Base-by-base conservation (phyloP, 2,797 vertebrate genomes). In the Alfaro cultratus region DNA sequence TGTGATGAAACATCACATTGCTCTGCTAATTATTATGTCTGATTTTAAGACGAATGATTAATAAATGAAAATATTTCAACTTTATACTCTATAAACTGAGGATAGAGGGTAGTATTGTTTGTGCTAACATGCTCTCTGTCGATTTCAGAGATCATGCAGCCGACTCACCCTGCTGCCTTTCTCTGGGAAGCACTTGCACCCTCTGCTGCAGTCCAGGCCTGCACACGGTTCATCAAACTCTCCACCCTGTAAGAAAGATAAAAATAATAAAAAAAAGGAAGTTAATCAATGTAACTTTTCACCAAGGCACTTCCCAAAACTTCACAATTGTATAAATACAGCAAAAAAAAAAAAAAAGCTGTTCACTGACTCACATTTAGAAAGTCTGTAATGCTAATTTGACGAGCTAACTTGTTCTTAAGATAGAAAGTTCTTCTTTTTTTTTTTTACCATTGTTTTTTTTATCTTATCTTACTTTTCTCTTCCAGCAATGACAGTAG, bases 101-200 rank as follows among this genome's bases (percentile, higher is more conserved):
- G n/a, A 10, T 39, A 64, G 34, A 36, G 15, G 45, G 26, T 6
- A 46, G 13, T 16, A 4, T 46, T 71, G 41, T n/a, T 8, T 46
- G 26, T 29, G 41, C 26, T 8, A 45, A n/a, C 2, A n/a, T n/a
- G n/a, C n/a, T n/a, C n/a, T n/a, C n/a, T n/a, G n/a, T n/a, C n/a
- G n/a, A n/a, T n/a, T n/a, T n/a, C 29, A 60, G 26, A 5, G n/a
- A 13, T n/a, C n/a, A 34, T 18, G 7, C 31, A 34, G 60, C 31
- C 1, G 53, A 96, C 98, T 97, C 95, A 98, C 98, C 95, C 97
- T 96, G 0, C 95, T 84, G 70, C 97, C 98, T 94, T 99, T 99
- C 93, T 98, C 96, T 0, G 97, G 97, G 88, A 96, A 94, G 88
- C 98, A 99, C 77, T 89, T 94, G 86, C 97, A 99, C 81, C 94